Base-by-base conservation (phyloP, 2,113 vertebrate genomes). In the Gallinago undulata region DNA sequence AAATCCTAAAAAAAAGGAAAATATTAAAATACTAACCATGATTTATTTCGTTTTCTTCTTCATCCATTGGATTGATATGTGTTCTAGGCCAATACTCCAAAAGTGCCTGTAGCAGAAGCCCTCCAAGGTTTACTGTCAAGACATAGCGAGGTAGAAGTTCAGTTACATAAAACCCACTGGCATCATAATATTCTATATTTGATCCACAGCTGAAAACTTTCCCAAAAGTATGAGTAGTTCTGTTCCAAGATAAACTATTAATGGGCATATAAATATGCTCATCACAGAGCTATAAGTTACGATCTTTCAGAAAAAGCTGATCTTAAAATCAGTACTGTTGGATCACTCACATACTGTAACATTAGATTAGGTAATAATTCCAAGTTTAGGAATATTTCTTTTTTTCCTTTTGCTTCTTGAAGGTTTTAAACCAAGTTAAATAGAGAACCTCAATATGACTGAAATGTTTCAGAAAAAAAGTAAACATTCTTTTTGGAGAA, bases 1-100 rank as follows among this genome's bases (percentile, higher is more conserved):
- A 81, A 81, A 73, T 15, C 45, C 13, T 45, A 39, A 60, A 60
- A 63, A 39, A 74, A 21, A 39, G 21, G 59, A 78, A 94, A 84
- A 53, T 27, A 91, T 90, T 87, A 51, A 97, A 93, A 76, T 9
- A 88, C 98, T 75, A 68, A 98, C 98, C 98, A 31, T 99, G 99
- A 97, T 99, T 99, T 80, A 99, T 98, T 96, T 99, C 99, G 13
- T 98, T 99, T 97, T 99, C 99, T 51, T 99, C 99, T 96, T 99
- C 99, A n/a, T 99, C 99, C 98, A 99, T 98, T 50, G 99, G 99
- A 95, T 99, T 99, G 96, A 99, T 99, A 41, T 99, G 99, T 43
- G 99, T 99, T 93, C 99, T 98, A 82, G 99, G 99, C 99, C 99
- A 99, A 96, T 99, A 99, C 69, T 99, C 99, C 64, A 99, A 97